These are phyloP conservation scores for Hypotaenidia okinawae DNA, from an alignment of 2,797 vertebrate species.

Conservation along the genomic window DNA sequence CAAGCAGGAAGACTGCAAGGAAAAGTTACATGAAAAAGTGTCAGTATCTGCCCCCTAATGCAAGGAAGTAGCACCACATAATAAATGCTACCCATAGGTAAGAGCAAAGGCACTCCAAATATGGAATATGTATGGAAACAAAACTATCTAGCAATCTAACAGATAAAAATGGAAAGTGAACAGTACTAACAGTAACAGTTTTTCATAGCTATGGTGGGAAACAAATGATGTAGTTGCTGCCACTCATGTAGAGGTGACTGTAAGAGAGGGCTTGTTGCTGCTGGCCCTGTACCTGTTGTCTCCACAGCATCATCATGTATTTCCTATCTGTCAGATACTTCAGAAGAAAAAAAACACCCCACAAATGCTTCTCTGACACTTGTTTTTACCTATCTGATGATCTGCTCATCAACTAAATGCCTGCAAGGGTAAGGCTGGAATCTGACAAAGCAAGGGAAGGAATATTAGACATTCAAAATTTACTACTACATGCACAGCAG, in stretches of 20 bases:
- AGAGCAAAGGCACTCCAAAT: not conserved
- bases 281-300: not conserved
- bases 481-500: not conserved
- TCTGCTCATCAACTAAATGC: not conserved
- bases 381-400: not conserved
- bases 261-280: not conserved
- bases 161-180: not conserved
- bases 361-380: not conserved
- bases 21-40: not conserved
- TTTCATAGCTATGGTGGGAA: not conserved
- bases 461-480: not conserved
- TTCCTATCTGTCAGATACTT: not conserved
- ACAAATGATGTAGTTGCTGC: not conserved
- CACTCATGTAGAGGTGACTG: not conserved
- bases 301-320: not conserved
- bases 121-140: not conserved
- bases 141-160: not conserved
- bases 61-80: not conserved
- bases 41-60: constrained; percentile 10
- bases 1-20: not conserved
- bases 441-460: not conserved
- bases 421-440: not conserved
- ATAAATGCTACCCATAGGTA: not conserved
- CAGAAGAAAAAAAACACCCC: not conserved
- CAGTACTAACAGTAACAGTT: not conserved